Percentiles rank a stretch among this genome's conserved stretches.
Evolutionary conservation across 2,888 invertebrate species (phyloP).

Genomic region (Cephonodes hylas): DNA sequence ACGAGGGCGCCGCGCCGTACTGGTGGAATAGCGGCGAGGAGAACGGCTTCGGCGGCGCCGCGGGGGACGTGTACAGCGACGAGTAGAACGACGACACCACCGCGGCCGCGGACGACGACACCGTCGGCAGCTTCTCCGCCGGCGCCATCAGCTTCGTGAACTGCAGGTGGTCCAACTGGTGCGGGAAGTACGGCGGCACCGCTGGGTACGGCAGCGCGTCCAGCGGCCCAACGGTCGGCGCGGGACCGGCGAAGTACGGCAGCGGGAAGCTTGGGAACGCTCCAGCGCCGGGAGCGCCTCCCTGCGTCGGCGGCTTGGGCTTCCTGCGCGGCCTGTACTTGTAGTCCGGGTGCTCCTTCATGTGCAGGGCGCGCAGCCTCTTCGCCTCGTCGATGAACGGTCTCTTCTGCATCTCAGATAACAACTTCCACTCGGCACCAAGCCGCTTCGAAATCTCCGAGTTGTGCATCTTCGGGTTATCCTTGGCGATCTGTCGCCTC

Average conservation of each 20-base stretch:
- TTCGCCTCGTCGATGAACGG: slow-evolving; percentile 98
- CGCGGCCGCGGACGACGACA: slow-evolving; percentile 76
- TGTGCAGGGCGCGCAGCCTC: slow-evolving; percentile 90
- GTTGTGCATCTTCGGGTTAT: slow-evolving; percentile 96
- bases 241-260: slow-evolving; percentile 84
- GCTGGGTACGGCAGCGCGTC: slow-evolving; percentile 84
- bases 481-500: slow-evolving; percentile 94
- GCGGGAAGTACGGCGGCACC: slow-evolving; percentile 88
- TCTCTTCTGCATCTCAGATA: slow-evolving; percentile 92
- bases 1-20: slow-evolving; percentile 74
- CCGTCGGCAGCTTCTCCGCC: slow-evolving; percentile 69
- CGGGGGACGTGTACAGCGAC: slow-evolving; percentile 82
- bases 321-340: slow-evolving; percentile 93
- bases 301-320: slow-evolving; percentile 86
- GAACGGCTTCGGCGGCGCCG: slow-evolving; percentile 76
- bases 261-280: slow-evolving; percentile 84
- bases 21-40: slow-evolving; percentile 78
- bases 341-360: slow-evolving; percentile 95
- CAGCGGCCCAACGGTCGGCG: slow-evolving; percentile 78
- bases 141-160: slow-evolving; percentile 83
- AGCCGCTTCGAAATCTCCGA: slow-evolving; percentile 94
- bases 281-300: slow-evolving; percentile 70
- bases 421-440: slow-evolving; percentile 95
- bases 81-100: slow-evolving; percentile 86
- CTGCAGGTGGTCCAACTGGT: slow-evolving; percentile 85